phyloP scores from a whole-genome alignment of 2,797 vertebrate species.

The Siniperca obscura region DNA sequence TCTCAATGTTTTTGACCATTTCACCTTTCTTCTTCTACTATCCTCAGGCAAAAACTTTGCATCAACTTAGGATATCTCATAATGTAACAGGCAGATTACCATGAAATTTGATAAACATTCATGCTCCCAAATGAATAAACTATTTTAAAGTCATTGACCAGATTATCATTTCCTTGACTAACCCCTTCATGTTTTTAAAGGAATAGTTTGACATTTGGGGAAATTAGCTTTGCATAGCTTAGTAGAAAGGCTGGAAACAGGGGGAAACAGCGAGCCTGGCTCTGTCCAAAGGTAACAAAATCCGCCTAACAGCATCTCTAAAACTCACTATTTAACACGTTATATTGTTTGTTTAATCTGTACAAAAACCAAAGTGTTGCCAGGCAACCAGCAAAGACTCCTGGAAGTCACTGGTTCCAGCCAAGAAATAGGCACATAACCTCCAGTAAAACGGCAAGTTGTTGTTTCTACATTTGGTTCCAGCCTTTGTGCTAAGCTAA shows the following conservation, averaged over 20 bases:
- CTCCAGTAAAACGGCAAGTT: neutral
- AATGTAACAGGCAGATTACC: neutral
- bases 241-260: neutral
- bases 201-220: neutral
- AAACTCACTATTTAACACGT: neutral
- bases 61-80: neutral
- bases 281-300: conserved; percentile 5
- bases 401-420: neutral
- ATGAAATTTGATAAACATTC: conserved; percentile 21
- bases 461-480: neutral
- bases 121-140: conserved; percentile 12
- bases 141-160: neutral
- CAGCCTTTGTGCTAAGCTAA: conserved; percentile 4
- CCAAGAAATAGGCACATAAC: conserved; percentile 5
- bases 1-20: neutral
- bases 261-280: neutral
- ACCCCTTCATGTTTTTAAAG: neutral
- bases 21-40: neutral
- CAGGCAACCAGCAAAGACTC: neutral
- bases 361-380: neutral
- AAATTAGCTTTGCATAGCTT: neutral
- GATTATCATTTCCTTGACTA: neutral
- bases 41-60: neutral
- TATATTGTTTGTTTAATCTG: conserved; percentile 1
- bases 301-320: neutral